A percentile compares a stretch with the other conserved stretches of the same genome.
Conservation (phyloP, 2,113 vertebrate genomes). For the Pan troglodytes region NHGRI_mPanTro3-v2.1_pri NC_072404.2:159250001-159250500, state of each 20-base stretch:
- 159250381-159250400: conserved; percentile 91
- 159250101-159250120: not conserved
- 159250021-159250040: not conserved
- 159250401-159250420: conserved; percentile 87
- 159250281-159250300: conserved; percentile 73
- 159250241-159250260: conserved; percentile 71
- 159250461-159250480: conserved; percentile 91
- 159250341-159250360: conserved; percentile 94
- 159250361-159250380: conserved; percentile 91
- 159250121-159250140: not conserved
- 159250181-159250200: conserved; percentile 79
- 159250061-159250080: not conserved
- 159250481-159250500: conserved; percentile 89
- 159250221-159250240: conserved; percentile 74
- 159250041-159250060: not conserved
- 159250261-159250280: conserved; percentile 66
- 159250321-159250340: conserved; percentile 91
- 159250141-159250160: not conserved
- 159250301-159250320: conserved; percentile 90
- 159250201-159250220: conserved; percentile 76
- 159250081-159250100: not conserved
- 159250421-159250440: conserved; percentile 84
- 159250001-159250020: not conserved
- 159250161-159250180: conserved; percentile 43
- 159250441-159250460: conserved; percentile 90